Base-by-base conservation (phyloP, 2,113 vertebrate genomes). In the Odocoileus hemionus region DNA sequence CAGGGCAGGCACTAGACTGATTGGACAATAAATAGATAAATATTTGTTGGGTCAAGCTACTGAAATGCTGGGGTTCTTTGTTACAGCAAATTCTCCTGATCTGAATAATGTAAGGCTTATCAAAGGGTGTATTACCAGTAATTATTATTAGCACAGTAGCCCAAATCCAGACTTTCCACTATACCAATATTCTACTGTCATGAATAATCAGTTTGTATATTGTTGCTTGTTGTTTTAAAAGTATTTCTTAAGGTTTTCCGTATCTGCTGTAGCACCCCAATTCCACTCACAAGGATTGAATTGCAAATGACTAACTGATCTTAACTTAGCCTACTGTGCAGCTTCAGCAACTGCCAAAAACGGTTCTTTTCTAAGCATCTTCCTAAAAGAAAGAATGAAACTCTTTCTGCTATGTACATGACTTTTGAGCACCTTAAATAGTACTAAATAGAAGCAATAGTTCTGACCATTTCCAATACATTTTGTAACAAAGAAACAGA, bases 291-390 rank as follows among this genome's bases (percentile, higher is more conserved):
- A 86, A 60, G 1, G 4, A 88, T 0, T 84, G 74, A 83, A 79
- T 86, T 96, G 28, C n/a, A 95, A 94, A 70, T 84, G 54, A 94
- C 7, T 67, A 61, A 50, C 26, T 26, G 57, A 89, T 70, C 39
- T 95, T 94, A 85, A 78, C 58, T 83, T 95, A 92, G 58, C 26
- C 54, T 86, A 91, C 11, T 78, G 17, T 94, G 55, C 33, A 95
- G 9, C 13, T 85, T 97, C 67, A 96, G 52, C 36, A 84, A 43
- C 36, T 70, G 21, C 13, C 16, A 74, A 82, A 91, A 70, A 80
- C 1, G 0, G 6, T 54, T 87, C 3, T 95, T 91, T 83, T 67
- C 16, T 47, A 64, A 95, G 58, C 13, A 93, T 79, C 64, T 82
- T 86, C 52, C 67, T 43, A 57, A 92, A 94, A 84, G 13, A 92